Percentiles rank a stretch among this genome's conserved stretches.
Evolutionary conservation across 2,888 invertebrate species (phyloP).

Genomic region (Carterocephalus palaemon): DNA sequence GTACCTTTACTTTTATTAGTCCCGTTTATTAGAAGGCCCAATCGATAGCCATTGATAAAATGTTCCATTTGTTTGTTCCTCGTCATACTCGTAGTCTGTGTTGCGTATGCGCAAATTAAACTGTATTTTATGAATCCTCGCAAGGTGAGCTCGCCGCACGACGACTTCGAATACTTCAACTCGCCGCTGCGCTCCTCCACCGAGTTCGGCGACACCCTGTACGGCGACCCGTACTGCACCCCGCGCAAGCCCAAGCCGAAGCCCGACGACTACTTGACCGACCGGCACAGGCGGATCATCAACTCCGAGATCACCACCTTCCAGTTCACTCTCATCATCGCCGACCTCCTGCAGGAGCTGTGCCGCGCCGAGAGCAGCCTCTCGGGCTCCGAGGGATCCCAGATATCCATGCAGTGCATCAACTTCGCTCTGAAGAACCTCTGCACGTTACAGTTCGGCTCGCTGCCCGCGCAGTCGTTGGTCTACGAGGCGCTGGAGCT

Average conservation of each 20-base stretch:
- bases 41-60: too few relatives aligned
- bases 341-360: conserved; percentile 75
- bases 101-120: too few relatives aligned
- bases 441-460: conserved; percentile 80
- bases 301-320: conserved; percentile 72
- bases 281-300: conserved; percentile 72
- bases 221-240: conserved; percentile 50
- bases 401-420: conserved; percentile 78
- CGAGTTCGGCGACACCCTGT: conserved; percentile 57
- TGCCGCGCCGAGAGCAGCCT: conserved; percentile 74
- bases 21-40: too few relatives aligned
- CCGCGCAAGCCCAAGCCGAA: conserved; percentile 64
- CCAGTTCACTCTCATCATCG: conserved; percentile 78
- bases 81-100: too few relatives aligned
- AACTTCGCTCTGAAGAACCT: conserved; percentile 80
- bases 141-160: conserved; percentile 76
- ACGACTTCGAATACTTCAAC: conserved; percentile 81
- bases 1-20: too few relatives aligned
- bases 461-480: conserved; percentile 51
- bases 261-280: conserved; percentile 75
- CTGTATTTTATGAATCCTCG: too few relatives aligned
- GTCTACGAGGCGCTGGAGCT: conserved; percentile 54
- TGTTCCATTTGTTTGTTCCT: too few relatives aligned
- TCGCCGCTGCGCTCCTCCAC: conserved; percentile 59
- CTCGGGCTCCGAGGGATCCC: conserved; percentile 73